Base-by-base conservation (phyloP, 2,888 invertebrate species). In the Taphrorychus bicolor region DNA sequence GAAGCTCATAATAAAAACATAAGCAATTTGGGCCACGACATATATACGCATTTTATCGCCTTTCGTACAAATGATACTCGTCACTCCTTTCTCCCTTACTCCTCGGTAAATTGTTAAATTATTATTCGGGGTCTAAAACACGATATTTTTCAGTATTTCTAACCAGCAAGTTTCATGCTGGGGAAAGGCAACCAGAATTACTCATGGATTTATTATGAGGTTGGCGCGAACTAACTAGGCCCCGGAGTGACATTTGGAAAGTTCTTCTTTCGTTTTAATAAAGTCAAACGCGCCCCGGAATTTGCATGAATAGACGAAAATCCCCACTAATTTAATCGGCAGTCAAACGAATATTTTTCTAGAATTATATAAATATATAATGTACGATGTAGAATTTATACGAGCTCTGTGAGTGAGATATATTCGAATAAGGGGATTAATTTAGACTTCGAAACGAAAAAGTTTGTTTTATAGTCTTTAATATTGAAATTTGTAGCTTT, bases 1-100 rank as follows among this genome's bases (percentile, higher is more conserved):
- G 16, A 5, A 14, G 21, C 40, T 60, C 41, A 60, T 60, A 60
- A 60, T 60, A 60, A 60, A 60, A 60, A 60, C 60, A 60, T 60
- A 41, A 40, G 41, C 52, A 60, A 51, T 60, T 60, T 41, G 16
- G 42, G 42, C 9, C 4, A 4, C 22, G 11, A 49, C 24, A 16
- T 57, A 17, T 23, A 23, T 18, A 59, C 59, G 52, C 52, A 59
- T 51, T 18, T 52, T 52, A 3, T n/a, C 18, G 32, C 32, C 32
- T 7, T 11, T 11, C 32, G 32, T 32, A 32, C 7, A 32, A 32
- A 32, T 3, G 32, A 32, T 11, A 32, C 32, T 32, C 32, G 32
- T 32, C 32, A 32, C 11, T 2, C 32, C 11, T 32, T 32, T 32
- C 11, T 32, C 11, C 3, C 32, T 3, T 7, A 3, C 3, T 11